These are phyloP conservation scores for Thereva unica DNA, from an alignment of 2,888 invertebrate species.

Conservation along the genomic window DNA sequence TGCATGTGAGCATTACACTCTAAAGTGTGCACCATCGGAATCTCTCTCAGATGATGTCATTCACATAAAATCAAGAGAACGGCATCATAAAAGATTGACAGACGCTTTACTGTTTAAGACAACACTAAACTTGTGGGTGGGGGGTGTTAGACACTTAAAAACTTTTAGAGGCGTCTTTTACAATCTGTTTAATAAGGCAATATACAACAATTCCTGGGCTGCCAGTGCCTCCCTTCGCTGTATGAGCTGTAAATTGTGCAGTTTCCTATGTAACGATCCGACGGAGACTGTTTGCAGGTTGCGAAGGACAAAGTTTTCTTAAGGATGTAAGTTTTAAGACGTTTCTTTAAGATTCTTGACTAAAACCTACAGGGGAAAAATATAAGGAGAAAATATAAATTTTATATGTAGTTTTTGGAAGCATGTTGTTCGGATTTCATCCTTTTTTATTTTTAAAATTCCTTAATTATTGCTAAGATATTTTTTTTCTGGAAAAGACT, in stretches of 20 bases:
- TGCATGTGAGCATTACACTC: background rate
- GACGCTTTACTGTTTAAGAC: background rate
- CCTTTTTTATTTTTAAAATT: too few species aligned
- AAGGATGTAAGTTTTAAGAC: too few species aligned
- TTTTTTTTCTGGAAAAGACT: too few species aligned
- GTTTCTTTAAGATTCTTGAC: too few species aligned
- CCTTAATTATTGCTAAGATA: too few species aligned
- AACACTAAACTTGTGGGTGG: background rate
- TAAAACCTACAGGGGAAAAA: too few species aligned
- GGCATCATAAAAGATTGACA: slow-evolving; percentile 30
- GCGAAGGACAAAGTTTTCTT: too few species aligned
- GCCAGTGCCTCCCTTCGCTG: background rate
- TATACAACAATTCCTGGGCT: slow-evolving; percentile 12
- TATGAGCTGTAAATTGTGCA: slow-evolving; percentile 38
- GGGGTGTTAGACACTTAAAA: slow-evolving; percentile 14
- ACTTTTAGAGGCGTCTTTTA: slow-evolving; percentile 31
- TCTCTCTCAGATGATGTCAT: slow-evolving; percentile 13
- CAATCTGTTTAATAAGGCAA: slow-evolving; percentile 31
- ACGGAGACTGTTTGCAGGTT: background rate
- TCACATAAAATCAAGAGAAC: slow-evolving; percentile 19
- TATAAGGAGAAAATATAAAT: too few species aligned
- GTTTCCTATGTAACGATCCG: slow-evolving; percentile 37
- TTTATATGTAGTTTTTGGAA: too few species aligned
- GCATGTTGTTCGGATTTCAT: too few species aligned
- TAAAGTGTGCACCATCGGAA: slow-evolving; percentile 12